Evolutionary conservation across 2,113 vertebrate species (phyloP).

Genomic region (Phylloscopus whistleri): DNA sequence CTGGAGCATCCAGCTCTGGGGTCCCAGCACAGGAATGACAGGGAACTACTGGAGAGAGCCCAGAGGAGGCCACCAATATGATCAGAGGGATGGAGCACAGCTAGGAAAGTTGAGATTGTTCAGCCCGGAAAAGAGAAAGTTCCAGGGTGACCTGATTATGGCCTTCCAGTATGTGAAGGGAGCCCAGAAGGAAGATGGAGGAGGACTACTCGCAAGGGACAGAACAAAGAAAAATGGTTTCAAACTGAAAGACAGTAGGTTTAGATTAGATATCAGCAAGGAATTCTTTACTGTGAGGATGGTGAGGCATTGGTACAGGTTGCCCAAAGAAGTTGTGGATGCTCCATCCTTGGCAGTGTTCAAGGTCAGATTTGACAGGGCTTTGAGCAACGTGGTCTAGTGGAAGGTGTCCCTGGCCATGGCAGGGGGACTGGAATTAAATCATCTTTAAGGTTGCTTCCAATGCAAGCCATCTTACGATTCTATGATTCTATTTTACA

Average conservation of each 20-base stretch:
- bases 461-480: neutral
- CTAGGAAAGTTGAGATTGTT: neutral
- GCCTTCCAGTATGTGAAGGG: neutral
- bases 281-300: neutral
- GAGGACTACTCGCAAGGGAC: neutral
- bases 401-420: neutral
- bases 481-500: neutral
- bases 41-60: fast-evolving
- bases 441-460: neutral
- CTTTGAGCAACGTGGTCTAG: neutral
- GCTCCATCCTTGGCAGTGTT: too few relatives aligned
- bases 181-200: neutral
- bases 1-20: neutral
- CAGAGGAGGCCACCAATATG: neutral
- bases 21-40: neutral
- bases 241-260: neutral
- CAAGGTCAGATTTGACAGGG: neutral
- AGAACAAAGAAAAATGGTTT: neutral
- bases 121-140: neutral
- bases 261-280: neutral
- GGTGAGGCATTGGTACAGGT: neutral
- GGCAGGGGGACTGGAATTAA: neutral
- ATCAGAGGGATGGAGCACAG: neutral
- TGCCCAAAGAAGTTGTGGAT: too few relatives aligned
- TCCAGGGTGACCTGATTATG: neutral